Base-by-base conservation (phyloP, 2,888 invertebrate species). In the Pyrrhia umbra region DNA sequence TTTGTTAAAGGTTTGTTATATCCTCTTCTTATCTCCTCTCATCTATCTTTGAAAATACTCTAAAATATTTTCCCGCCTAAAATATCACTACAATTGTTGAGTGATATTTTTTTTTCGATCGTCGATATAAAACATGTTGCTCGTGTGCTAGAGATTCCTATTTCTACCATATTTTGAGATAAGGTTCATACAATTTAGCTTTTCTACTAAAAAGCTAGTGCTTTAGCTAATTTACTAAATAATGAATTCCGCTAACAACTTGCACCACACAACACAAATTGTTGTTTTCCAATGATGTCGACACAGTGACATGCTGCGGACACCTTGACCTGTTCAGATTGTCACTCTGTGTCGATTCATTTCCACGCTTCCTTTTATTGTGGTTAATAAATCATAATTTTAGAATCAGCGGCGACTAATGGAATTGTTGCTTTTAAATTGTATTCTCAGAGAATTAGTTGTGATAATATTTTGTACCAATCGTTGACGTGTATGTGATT, bases 291-390 rank as follows among this genome's bases (percentile, higher is more conserved):
- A 75, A 56, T 68, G 76, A 62, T 80, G 80, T 84, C 79, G 80
- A 81, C 81, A 82, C 63, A 46, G 45, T 69, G 81, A 70, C 76
- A 79, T 66, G 82, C 58, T 16, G 54, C 42, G 50, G 68, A 63
- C 68, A 68, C 84, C 84, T 84, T 83, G 83, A 83, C 83, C 75
- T 56, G 63, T 42, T 63, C 50, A 20, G 39, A 42, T 66, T 73
- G 68, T 73, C 67, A 49, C 50, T 65, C 54, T 66, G 55, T 69
- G 73, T 59, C 68, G 63, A 74, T 71, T 73, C 51, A 56, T 69
- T 68, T 61, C 42, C 51, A 68, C 47, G 71, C 76, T 71, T 71
- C 80, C 78, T 65, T 67, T 71, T 75, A 77, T 71, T 75, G 47
- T 49, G 15, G 16, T 15, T 55, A 37, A 52, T 61, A 61, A 59